phyloP scores from a whole-genome alignment of 2,113 vertebrate genomes.

The Tor tambroides region DNA sequence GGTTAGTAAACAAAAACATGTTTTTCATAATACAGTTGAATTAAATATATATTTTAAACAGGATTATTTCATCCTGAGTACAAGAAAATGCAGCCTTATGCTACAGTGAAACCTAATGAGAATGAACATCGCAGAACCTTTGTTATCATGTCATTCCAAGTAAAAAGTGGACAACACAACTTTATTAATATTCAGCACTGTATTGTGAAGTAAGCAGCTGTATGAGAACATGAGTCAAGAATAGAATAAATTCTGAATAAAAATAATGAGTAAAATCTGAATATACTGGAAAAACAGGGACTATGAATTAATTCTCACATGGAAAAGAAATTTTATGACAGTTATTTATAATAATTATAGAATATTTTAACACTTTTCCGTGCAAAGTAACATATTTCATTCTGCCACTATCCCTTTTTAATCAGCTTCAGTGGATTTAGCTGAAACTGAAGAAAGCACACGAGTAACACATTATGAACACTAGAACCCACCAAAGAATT shows the following conservation, averaged over 20 bases:
- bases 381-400: not conserved
- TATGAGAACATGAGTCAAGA: conserved; percentile 23
- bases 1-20: not conserved
- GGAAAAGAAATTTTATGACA: not conserved
- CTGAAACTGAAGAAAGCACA: not conserved
- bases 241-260: conserved; percentile 4
- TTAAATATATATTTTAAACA: conserved; percentile 10
- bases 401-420: not conserved
- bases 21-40: not conserved
- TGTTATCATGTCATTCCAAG: conserved; percentile 11
- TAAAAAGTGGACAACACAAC: conserved; percentile 12
- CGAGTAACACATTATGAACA: conserved; percentile 17
- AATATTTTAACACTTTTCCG: not conserved
- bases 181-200: conserved; percentile 33
- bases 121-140: conserved; percentile 29
- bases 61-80: not conserved
- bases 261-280: conserved; percentile 16
- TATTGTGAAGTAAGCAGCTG: conserved; percentile 9
- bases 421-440: not conserved
- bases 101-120: not conserved
- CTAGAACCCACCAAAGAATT: not conserved
- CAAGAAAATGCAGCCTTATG: not conserved
- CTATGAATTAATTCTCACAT: not conserved
- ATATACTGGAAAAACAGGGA: conserved; percentile 24
- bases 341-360: not conserved